These are phyloP conservation scores for Tragulus kanchil DNA, from an alignment of 2,113 vertebrate genomes.

Conservation along the genomic window DNA sequence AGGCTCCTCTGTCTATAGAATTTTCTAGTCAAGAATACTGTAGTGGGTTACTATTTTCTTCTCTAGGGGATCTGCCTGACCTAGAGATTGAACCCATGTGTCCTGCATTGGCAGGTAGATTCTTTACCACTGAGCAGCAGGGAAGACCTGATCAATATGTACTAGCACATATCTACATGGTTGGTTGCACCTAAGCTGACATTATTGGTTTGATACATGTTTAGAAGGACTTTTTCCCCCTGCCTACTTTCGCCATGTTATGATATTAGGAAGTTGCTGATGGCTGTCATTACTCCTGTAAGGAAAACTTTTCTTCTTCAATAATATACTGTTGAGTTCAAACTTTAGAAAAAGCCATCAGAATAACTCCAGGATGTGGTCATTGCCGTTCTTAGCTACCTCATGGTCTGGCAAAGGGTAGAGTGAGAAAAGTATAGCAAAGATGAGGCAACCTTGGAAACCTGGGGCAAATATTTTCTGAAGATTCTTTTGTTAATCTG, in stretches of 20 bases:
- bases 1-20: background rate
- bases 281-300: background rate
- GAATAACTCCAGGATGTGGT: slow-evolving; percentile 66
- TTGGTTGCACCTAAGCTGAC: background rate
- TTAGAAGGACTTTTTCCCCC: background rate
- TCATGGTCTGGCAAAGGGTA: slow-evolving; percentile 68
- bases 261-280: background rate
- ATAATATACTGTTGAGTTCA: slow-evolving; percentile 34
- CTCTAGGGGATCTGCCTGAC: background rate
- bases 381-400: slow-evolving; percentile 64
- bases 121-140: background rate
- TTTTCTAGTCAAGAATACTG: background rate
- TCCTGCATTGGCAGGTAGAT: background rate
- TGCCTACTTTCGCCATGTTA: background rate
- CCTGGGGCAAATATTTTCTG: slow-evolving; percentile 66
- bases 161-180: background rate
- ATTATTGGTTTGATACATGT: background rate
- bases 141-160: background rate
- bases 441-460: slow-evolving; percentile 74
- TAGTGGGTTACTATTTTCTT: background rate
- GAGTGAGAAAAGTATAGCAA: slow-evolving; percentile 57
- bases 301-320: slow-evolving; percentile 21
- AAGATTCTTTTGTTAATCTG: slow-evolving; percentile 46
- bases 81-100: background rate
- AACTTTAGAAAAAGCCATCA: slow-evolving; percentile 59